phyloP scores from a whole-genome alignment of 2,888 invertebrate genomes.

The Eristalis tenax region DNA sequence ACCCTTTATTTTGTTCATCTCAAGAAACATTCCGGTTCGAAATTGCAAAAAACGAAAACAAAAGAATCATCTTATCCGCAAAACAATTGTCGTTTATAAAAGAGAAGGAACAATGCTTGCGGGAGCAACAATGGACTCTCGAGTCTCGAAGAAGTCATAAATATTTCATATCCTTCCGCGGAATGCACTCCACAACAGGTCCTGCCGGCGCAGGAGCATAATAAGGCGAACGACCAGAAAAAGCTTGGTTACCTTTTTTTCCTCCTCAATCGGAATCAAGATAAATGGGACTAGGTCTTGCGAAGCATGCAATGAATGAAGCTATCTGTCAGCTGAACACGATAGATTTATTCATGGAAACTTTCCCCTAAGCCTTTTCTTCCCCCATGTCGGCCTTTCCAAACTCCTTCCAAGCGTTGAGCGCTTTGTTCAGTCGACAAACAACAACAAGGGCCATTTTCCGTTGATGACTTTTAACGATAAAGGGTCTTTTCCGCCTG shows the following conservation, averaged over 20 bases:
- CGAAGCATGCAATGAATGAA: not conserved
- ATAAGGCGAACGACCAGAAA: not conserved
- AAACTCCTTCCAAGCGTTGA: not conserved
- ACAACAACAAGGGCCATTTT: slow-evolving; percentile 5
- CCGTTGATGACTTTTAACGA: slow-evolving; percentile 16
- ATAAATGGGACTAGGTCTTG: not conserved
- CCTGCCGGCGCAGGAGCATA: not conserved
- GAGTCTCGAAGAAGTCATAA: slow-evolving; percentile 1
- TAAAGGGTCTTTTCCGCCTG: not conserved
- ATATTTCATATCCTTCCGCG: slow-evolving; percentile 11
- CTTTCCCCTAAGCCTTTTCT: not conserved
- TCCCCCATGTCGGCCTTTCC: not conserved
- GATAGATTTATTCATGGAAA: not conserved
- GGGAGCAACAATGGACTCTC: not conserved
- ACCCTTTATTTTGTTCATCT: not conserved
- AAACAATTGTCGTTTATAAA: slow-evolving; percentile 1
- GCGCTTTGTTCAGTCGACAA: not conserved
- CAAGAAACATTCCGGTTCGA: not conserved
- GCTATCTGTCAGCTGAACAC: not conserved
- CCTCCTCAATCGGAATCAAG: not conserved
- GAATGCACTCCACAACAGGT: not conserved
- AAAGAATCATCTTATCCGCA: not conserved
- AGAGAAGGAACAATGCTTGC: not conserved
- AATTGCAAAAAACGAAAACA: not conserved
- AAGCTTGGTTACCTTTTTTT: not conserved